A percentile compares a stretch with the other conserved stretches of the same genome.
phyloP scores from a whole-genome alignment of 2,888 invertebrate species.

The Therioaphis trifolii region DNA sequence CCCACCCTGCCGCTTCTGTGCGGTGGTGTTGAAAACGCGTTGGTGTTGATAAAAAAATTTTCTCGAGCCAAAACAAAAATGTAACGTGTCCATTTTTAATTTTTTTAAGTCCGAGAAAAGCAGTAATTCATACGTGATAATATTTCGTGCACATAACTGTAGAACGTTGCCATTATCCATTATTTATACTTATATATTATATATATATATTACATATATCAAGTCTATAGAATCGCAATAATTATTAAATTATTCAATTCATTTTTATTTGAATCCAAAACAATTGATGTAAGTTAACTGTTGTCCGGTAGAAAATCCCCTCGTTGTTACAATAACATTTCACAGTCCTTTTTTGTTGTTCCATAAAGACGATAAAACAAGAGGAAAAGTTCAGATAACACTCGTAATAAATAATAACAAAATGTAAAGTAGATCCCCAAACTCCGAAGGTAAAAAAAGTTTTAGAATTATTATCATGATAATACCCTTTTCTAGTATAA shows the following conservation, averaged over 20 bases:
- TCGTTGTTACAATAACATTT: conserved; percentile 26
- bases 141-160: too few species aligned
- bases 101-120: too few species aligned
- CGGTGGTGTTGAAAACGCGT: too few species aligned
- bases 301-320: not conserved
- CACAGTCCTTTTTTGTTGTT: conserved; percentile 9
- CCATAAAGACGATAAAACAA: conserved; percentile 1
- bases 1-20: too few species aligned
- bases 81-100: too few species aligned
- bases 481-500: not conserved
- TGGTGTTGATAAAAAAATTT: too few species aligned
- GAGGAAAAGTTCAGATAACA: conserved; percentile 24
- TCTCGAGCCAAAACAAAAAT: too few species aligned
- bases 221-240: too few species aligned
- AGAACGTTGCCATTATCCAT: too few species aligned
- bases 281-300: not conserved
- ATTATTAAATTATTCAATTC: too few species aligned
- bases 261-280: not conserved
- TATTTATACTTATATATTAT: not conserved
- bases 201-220: too few species aligned
- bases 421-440: conserved; percentile 10
- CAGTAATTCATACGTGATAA: too few species aligned
- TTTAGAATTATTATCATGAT: not conserved
- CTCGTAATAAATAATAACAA: conserved; percentile 25
- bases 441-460: conserved; percentile 40